Conservation (phyloP, 2,113 vertebrate species). For the Microtus oregoni region DNA sequence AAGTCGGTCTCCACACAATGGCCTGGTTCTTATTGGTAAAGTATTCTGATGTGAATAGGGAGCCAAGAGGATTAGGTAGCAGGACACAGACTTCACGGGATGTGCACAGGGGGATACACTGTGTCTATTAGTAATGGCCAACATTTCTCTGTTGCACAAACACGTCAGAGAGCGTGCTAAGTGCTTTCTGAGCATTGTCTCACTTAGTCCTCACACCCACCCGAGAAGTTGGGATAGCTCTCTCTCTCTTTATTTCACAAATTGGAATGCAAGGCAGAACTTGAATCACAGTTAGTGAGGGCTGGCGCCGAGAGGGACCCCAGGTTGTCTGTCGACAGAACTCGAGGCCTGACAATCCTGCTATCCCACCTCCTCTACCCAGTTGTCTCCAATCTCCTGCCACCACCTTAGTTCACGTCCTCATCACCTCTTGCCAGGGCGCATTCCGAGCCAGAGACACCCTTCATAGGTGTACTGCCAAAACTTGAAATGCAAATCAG, state of each 20-base stretch:
- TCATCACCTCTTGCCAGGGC: constrained; percentile 80
- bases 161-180: background rate
- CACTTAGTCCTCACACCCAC: constrained; percentile 6
- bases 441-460: constrained; percentile 82
- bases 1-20: background rate
- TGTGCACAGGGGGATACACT: background rate
- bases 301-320: constrained; percentile 57
- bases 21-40: background rate
- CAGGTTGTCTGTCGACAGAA: constrained; percentile 73
- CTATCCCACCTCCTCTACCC: constrained; percentile 57
- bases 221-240: constrained; percentile 38
- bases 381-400: constrained; percentile 80
- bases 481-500: constrained; percentile 84
- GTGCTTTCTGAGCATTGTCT: constrained; percentile 1
- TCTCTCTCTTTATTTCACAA: constrained; percentile 51
- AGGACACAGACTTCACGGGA: background rate
- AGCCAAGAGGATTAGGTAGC: background rate
- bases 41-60: background rate
- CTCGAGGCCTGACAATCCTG: constrained; percentile 65
- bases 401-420: constrained; percentile 82
- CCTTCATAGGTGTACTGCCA: constrained; percentile 83
- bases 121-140: background rate
- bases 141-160: background rate
- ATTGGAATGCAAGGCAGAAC: constrained; percentile 53
- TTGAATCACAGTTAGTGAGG: constrained; percentile 57